These are phyloP conservation scores for Ruditapes philippinarum DNA, from an alignment of 1,140 invertebrate genomes.

Conservation along the genomic window DNA sequence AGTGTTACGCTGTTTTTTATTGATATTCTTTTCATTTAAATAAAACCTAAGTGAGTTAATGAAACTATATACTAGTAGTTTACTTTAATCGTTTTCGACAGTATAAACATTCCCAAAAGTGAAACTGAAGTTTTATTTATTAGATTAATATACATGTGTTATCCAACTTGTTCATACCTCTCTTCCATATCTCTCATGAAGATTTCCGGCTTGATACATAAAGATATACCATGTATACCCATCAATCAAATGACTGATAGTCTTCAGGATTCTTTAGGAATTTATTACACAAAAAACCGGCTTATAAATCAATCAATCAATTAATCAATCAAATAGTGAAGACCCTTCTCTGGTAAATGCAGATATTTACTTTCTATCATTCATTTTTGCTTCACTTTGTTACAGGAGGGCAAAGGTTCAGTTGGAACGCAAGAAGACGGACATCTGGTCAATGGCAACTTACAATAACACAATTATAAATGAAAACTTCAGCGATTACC, in stretches of 20 bases:
- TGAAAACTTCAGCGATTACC: slow-evolving; percentile 24
- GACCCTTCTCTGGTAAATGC: background rate
- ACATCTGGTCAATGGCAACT: slow-evolving; percentile 43
- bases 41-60: background rate
- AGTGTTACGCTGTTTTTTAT: background rate
- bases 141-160: too few species aligned
- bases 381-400: background rate
- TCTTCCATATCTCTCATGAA: too few species aligned
- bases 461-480: slow-evolving; percentile 41
- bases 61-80: background rate
- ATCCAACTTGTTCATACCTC: too few species aligned
- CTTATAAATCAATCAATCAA: too few species aligned
- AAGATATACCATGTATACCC: too few species aligned
- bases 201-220: too few species aligned
- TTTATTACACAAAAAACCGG: background rate
- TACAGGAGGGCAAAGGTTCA: slow-evolving; percentile 7
- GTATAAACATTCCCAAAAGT: background rate
- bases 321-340: background rate
- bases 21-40: background rate
- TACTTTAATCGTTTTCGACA: background rate
- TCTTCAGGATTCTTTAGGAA: too few species aligned
- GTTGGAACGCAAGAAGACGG: slow-evolving; percentile 8
- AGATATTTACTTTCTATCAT: background rate
- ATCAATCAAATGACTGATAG: background rate
- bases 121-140: background rate